Evolutionary conservation across 2,113 vertebrate species (phyloP).

Genomic region (Trematomus loennbergii): DNA sequence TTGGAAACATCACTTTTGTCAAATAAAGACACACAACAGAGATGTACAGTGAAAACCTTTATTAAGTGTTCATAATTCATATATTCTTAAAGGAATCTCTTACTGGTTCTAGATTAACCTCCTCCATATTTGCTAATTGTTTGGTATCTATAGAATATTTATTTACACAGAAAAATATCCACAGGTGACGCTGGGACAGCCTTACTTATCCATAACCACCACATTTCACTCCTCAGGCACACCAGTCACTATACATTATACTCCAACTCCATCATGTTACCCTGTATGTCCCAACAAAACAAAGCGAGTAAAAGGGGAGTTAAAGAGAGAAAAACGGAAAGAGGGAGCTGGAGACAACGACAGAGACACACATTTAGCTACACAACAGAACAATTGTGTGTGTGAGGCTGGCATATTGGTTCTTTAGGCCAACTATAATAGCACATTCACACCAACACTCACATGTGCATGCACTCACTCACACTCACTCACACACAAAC

Average conservation of each 20-base stretch:
- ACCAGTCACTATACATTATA: constrained; percentile 20
- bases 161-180: constrained; percentile 76
- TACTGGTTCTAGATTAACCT: constrained; percentile 55
- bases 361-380: constrained; percentile 53
- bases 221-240: constrained; percentile 38
- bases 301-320: constrained; percentile 33
- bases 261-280: constrained; percentile 50
- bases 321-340: constrained; percentile 48
- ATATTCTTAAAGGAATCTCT: constrained; percentile 73
- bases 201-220: constrained; percentile 33
- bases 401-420: constrained; percentile 62
- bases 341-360: constrained; percentile 48
- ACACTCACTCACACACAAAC: constrained; percentile 24
- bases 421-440: constrained; percentile 51
- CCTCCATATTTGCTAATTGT: constrained; percentile 52
- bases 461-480: constrained; percentile 44
- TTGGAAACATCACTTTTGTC: background rate
- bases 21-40: constrained; percentile 3
- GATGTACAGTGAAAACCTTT: constrained; percentile 82
- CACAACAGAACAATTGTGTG: constrained; percentile 57
- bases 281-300: constrained; percentile 75
- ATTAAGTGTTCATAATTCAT: constrained; percentile 79
- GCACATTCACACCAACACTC: constrained; percentile 54
- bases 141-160: constrained; percentile 72
- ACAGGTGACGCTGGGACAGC: constrained; percentile 72